Evolutionary conservation across 2,797 vertebrate species (phyloP).

Genomic region (Hirundo rustica): DNA sequence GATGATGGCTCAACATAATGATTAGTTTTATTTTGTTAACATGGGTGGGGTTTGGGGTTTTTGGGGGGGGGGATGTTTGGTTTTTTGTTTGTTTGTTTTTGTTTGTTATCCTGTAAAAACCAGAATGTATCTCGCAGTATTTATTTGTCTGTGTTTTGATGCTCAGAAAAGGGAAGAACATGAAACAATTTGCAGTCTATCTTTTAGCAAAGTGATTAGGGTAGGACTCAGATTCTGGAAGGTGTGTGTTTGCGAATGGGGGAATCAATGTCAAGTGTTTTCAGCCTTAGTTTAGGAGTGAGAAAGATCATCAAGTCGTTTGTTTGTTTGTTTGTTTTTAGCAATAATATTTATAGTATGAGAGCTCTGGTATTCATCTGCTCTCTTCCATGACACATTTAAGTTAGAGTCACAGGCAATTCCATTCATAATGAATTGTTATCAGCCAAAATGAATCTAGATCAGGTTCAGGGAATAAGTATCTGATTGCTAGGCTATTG

Average conservation of each 20-base stretch:
- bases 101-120: background rate
- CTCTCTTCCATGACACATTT: background rate
- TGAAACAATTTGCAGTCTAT: background rate
- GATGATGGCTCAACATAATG: background rate
- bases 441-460: background rate
- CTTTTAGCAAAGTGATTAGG: background rate
- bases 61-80: too few relatives aligned
- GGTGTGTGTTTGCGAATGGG: background rate
- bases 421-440: background rate
- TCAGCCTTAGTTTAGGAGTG: background rate
- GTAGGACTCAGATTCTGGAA: background rate
- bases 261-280: background rate
- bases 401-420: background rate
- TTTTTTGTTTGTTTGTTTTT: background rate
- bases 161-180: background rate
- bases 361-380: background rate
- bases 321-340: background rate
- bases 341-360: background rate
- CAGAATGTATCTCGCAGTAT: background rate
- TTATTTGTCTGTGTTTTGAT: background rate
- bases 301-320: background rate
- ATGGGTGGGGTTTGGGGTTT: background rate
- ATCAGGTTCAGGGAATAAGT: background rate
- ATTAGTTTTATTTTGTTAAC: background rate
- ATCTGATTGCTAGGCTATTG: background rate